phyloP scores from a whole-genome alignment of 2,797 vertebrate genomes.

The Dallia pectoralis region DNA sequence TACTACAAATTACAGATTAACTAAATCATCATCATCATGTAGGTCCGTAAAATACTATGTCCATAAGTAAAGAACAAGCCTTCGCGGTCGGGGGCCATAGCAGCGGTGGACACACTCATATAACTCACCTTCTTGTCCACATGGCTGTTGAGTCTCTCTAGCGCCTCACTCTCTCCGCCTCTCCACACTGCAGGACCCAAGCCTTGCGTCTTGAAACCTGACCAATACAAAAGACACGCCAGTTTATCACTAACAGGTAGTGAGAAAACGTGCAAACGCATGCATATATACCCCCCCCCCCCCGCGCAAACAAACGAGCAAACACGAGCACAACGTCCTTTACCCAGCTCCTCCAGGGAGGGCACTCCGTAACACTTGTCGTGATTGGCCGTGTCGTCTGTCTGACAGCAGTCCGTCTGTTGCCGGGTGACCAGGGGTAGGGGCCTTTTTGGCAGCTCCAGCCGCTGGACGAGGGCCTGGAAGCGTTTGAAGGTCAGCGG shows the following conservation, averaged over 20 bases:
- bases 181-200: conserved; percentile 50
- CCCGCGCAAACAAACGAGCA: background rate
- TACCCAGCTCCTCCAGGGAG: conserved; percentile 61
- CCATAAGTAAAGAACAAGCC: background rate
- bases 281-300: no score
- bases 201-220: conserved; percentile 39
- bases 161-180: conserved; percentile 53
- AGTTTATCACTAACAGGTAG: background rate
- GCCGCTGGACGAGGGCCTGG: conserved; percentile 58
- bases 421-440: conserved; percentile 47
- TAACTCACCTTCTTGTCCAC: conserved; percentile 47
- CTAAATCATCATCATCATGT: background rate
- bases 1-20: background rate
- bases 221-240: background rate
- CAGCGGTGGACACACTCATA: background rate
- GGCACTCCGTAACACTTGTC: conserved; percentile 59
- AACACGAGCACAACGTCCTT: background rate
- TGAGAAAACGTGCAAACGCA: background rate
- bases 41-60: background rate
- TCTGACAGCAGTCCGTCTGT: conserved; percentile 48
- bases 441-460: conserved; percentile 55
- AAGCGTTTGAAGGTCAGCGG: conserved; percentile 63
- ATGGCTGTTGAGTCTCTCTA: conserved; percentile 49
- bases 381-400: conserved; percentile 49
- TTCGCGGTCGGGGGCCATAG: background rate